phyloP scores from a whole-genome alignment of 2,888 invertebrate species.

The Caradrina kadenii region DNA sequence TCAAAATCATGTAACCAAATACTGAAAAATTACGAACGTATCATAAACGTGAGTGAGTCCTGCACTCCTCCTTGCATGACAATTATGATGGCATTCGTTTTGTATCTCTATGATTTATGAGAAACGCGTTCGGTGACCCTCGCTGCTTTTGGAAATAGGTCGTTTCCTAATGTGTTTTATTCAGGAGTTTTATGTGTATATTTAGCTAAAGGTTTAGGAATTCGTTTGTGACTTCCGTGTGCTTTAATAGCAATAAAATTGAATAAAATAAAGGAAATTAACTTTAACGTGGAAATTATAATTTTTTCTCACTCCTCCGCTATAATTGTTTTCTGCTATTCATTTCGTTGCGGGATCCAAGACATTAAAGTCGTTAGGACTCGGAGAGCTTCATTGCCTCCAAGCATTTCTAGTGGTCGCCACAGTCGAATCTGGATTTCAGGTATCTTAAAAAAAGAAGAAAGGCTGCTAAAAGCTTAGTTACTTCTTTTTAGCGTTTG shows the following conservation, averaged over 20 bases:
- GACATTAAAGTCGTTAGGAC: too few species aligned
- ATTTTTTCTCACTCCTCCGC: too few species aligned
- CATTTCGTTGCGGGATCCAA: too few species aligned
- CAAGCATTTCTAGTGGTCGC: too few species aligned
- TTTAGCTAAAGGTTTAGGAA: conserved; percentile 30
- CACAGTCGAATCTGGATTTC: too few species aligned
- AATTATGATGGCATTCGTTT: conserved; percentile 64
- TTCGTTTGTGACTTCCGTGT: conserved; percentile 19
- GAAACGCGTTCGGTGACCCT: conserved; percentile 55
- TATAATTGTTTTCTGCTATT: too few species aligned
- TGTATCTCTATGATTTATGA: conserved; percentile 62
- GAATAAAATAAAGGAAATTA: neutral
- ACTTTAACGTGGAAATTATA: too few species aligned
- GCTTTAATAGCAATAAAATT: conserved; percentile 27
- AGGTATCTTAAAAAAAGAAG: too few species aligned
- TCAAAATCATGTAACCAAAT: conserved; percentile 67
- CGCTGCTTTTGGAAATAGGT: conserved; percentile 59
- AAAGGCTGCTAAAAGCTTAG: too few species aligned
- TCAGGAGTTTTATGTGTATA: conserved; percentile 44
- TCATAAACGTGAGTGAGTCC: conserved; percentile 71
- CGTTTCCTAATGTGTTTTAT: conserved; percentile 50
- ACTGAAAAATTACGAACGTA: conserved; percentile 75
- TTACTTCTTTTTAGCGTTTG: too few species aligned
- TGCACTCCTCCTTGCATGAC: conserved; percentile 65
- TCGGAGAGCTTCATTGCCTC: too few species aligned